Conservation (phyloP, 92 coral and sea anemone genomes). For the Actinostola sp. region DNA sequence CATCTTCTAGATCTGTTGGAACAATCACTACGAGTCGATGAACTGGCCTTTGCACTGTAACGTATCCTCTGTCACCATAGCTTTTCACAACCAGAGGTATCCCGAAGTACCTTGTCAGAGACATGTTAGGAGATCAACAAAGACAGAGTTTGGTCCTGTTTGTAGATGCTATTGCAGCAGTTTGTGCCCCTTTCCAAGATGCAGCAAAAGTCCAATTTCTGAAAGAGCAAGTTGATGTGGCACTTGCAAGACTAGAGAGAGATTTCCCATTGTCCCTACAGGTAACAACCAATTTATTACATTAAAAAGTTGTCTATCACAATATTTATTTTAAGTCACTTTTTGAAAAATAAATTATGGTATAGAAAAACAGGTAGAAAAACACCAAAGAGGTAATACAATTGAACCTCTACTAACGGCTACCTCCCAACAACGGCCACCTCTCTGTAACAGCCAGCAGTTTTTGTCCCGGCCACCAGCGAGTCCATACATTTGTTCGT, state of each 20-base stretch:
- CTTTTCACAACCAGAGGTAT: slow-evolving; percentile 16
- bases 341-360: no score
- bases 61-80: no score
- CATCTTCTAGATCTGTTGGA: no score
- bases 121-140: slow-evolving; percentile 19
- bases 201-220: slow-evolving; percentile 6
- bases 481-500: no score
- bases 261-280: slow-evolving; percentile 52
- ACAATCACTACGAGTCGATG: no score
- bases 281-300: slow-evolving; percentile 13
- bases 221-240: slow-evolving; percentile 39
- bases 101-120: slow-evolving; percentile 29
- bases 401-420: no score
- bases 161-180: slow-evolving; percentile 31
- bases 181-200: slow-evolving; percentile 32
- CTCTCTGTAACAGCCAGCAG: no score
- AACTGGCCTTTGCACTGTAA: no score
- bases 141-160: slow-evolving; percentile 22
- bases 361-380: no score
- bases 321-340: neutral
- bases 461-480: no score
- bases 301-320: neutral
- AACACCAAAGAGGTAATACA: no score
- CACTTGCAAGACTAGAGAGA: slow-evolving; percentile 38
- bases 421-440: no score